Evolutionary conservation across 2,797 vertebrate species (phyloP), one percentile per base, ranked within the genome.

Genomic region (Typhlichthys subterraneus): DNA sequence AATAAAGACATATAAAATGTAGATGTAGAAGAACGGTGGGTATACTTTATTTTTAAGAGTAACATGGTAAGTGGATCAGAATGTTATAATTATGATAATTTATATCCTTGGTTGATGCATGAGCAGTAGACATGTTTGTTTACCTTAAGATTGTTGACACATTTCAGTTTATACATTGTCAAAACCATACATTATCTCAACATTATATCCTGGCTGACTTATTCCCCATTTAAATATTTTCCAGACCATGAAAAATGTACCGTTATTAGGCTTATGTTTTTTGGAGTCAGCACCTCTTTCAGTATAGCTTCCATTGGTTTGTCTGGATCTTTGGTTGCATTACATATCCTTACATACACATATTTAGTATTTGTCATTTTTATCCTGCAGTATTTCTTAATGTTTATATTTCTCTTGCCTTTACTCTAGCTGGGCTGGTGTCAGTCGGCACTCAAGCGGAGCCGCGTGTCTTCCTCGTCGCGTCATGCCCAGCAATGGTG

Each of bases 401-500:
- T 52, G 12, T 1, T 9, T 8, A 1, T 13, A 53, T 53, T 6
- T 45, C 12, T 5, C 13, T 31, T 1, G 12, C 23, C 6, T 31
- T 63, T 65, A 45, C 60, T 15, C n/a, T 73, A 93, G 93, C 79
- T 89, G 81, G 90, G 89, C 80, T 92, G 93, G 90, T 90, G 89
- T 85, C 91, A 90, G 81, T 75, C 83, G 3, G 84, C 87, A 67
- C 72, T 85, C 65, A 93, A 93, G 87, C 88, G 90, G 59, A 88
- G 79, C 54, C 90, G 91, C 33, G 84, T 92, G 59, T 91, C 90
- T 65, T 90, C 85, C 73, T 92, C 90, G 51, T 92, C 92, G 23
- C 89, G 86, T 54, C 91, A 92, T 77, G 89, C 88, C 67, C 96
- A 93, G 86, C 92, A 93, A 67, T 97, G 63, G 91, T 93, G 65